phyloP scores from a whole-genome alignment of 1,140 invertebrate species.

The Sweltsa coloradensis region DNA sequence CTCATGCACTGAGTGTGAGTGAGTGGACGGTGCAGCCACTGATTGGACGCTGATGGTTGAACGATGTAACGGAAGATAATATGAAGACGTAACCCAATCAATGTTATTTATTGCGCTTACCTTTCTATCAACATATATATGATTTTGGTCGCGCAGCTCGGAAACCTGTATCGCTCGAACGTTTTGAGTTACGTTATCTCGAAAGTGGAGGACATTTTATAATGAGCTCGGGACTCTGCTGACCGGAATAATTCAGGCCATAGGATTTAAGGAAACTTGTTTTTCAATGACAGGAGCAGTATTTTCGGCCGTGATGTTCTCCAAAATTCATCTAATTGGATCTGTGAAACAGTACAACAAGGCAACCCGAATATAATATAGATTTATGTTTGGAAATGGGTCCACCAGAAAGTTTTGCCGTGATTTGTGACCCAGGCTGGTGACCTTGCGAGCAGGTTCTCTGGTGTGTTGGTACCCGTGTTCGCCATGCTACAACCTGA shows the following conservation, averaged over 20 bases:
- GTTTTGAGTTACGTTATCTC: constrained; percentile 4
- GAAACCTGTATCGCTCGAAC: background rate
- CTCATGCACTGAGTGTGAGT: too few species aligned
- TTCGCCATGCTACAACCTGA: background rate
- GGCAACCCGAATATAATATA: background rate
- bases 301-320: constrained; percentile 2
- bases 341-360: background rate
- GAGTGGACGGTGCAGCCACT: background rate
- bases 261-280: constrained; percentile 8
- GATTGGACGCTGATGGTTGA: background rate
- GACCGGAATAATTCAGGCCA: constrained; percentile 7
- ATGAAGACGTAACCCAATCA: background rate
- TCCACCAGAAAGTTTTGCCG: background rate
- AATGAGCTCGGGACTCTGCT: constrained; percentile 2
- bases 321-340: constrained; percentile 11
- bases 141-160: background rate
- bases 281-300: constrained; percentile 4
- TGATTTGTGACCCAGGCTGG: background rate
- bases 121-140: background rate
- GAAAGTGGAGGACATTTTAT: constrained; percentile 6
- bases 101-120: background rate
- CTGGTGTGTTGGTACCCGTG: background rate
- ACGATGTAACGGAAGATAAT: constrained; percentile 1
- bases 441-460: background rate
- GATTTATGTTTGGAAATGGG: constrained; percentile 6